phyloP scores from a whole-genome alignment of 2,888 invertebrate species.

The Poecilus cupreus region DNA sequence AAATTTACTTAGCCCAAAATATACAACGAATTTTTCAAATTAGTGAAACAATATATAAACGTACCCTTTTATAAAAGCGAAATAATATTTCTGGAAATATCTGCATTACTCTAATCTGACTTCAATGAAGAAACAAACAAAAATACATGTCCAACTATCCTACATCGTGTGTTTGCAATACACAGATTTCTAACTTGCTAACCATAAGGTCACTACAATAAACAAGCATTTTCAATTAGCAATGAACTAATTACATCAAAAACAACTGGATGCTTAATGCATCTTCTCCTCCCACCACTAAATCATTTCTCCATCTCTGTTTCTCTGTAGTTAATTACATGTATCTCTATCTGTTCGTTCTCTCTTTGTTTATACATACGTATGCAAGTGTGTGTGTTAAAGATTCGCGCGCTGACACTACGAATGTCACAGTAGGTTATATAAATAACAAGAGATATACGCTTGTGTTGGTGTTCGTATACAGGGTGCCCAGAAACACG shows the following conservation, averaged over 20 bases:
- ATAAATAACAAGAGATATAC: background rate
- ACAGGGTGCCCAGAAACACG: too few relatives aligned
- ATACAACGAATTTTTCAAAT: too few relatives aligned
- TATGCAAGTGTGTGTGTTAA: background rate
- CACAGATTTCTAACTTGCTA: too few relatives aligned
- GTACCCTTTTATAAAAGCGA: too few relatives aligned
- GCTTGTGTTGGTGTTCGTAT: too few relatives aligned
- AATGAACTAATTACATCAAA: slow-evolving; percentile 4
- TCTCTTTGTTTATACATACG: background rate
- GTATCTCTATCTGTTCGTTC: background rate
- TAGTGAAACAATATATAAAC: too few relatives aligned
- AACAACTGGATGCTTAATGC: background rate
- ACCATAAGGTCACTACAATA: background rate
- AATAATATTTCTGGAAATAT: too few relatives aligned
- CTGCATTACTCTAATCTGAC: too few relatives aligned
- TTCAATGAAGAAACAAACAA: too few relatives aligned
- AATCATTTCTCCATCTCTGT: background rate
- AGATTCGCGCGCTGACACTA: background rate
- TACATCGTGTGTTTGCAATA: too few relatives aligned
- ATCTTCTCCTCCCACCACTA: slow-evolving; percentile 1
- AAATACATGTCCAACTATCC: too few relatives aligned
- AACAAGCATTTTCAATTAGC: slow-evolving; percentile 21
- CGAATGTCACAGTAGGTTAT: background rate
- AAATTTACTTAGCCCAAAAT: too few relatives aligned
- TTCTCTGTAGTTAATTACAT: background rate